Conservation (phyloP, 2,797 vertebrate species). For the Smutsia temminckii region DNA sequence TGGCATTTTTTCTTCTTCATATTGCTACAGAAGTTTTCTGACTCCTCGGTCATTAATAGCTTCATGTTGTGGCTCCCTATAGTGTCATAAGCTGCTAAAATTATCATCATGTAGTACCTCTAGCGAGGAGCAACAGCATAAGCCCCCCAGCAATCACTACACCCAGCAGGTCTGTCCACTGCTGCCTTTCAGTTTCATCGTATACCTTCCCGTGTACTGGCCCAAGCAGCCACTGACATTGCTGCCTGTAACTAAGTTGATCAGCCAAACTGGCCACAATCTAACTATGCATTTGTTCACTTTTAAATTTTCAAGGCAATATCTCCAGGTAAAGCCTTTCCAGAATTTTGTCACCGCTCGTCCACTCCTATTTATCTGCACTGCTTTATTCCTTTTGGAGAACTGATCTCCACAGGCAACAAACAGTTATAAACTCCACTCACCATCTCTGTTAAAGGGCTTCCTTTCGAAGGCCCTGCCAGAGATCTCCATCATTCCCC, state of each 20-base stretch:
- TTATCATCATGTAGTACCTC: not conserved
- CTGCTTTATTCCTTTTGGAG: not conserved
- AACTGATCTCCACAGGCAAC: not conserved
- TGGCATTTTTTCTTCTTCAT: not conserved
- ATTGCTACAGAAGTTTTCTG: not conserved
- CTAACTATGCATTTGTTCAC: not conserved
- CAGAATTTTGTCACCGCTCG: not conserved
- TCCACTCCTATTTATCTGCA: not conserved
- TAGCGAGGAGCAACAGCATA: not conserved
- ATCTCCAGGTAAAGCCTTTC: not conserved
- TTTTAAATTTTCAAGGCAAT: not conserved
- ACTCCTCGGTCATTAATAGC: slow-evolving; percentile 47
- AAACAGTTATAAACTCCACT: not conserved
- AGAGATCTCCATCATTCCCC: not conserved
- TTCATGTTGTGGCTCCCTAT: not conserved
- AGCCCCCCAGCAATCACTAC: rapidly evolving
- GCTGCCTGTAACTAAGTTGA: not conserved
- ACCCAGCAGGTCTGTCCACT: not conserved
- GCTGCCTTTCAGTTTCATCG: not conserved
- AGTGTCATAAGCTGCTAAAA: slow-evolving; percentile 35
- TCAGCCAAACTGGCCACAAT: not conserved
- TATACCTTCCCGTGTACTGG: not conserved
- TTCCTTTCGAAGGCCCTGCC: not conserved
- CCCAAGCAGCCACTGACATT: not conserved
- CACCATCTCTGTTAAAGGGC: not conserved